Evolutionary conservation across 2,113 vertebrate genomes (phyloP).

Genomic region (Patagioenas fasciata): DNA sequence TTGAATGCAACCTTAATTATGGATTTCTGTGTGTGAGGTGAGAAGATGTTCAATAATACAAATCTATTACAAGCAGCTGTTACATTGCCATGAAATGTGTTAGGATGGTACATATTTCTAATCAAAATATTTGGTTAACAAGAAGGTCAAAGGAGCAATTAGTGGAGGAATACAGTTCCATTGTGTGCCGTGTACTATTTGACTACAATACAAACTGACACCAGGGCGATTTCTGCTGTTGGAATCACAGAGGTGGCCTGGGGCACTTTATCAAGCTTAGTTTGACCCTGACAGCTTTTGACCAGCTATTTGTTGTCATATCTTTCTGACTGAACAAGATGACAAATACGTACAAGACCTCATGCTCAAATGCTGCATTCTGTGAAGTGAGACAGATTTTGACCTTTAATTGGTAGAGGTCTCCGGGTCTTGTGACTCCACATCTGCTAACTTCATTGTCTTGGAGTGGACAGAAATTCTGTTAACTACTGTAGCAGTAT

Average conservation of each 20-base stretch:
- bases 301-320: slow-evolving; percentile 70
- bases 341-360: slow-evolving; percentile 64
- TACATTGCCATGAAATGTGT: background rate
- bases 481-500: slow-evolving; percentile 43
- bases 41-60: background rate
- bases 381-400: slow-evolving; percentile 60
- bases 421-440: slow-evolving; percentile 30
- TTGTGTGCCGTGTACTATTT: background rate
- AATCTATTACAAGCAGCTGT: slow-evolving; percentile 27
- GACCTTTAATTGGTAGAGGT: slow-evolving; percentile 73
- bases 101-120: slow-evolving; percentile 36
- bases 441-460: slow-evolving; percentile 67
- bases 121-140: slow-evolving; percentile 66
- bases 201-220: slow-evolving; percentile 43
- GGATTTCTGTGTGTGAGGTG: background rate
- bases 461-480: slow-evolving; percentile 55
- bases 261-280: slow-evolving; percentile 57
- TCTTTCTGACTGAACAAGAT: slow-evolving; percentile 65
- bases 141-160: slow-evolving; percentile 64
- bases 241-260: slow-evolving; percentile 55
- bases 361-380: slow-evolving; percentile 47
- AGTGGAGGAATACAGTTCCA: slow-evolving; percentile 27
- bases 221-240: slow-evolving; percentile 1
- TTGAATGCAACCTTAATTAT: background rate
- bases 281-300: slow-evolving; percentile 67